These are phyloP conservation scores for Temnothorax longispinosus DNA, from an alignment of 1,140 invertebrate genomes.

Conservation along the genomic window DNA sequence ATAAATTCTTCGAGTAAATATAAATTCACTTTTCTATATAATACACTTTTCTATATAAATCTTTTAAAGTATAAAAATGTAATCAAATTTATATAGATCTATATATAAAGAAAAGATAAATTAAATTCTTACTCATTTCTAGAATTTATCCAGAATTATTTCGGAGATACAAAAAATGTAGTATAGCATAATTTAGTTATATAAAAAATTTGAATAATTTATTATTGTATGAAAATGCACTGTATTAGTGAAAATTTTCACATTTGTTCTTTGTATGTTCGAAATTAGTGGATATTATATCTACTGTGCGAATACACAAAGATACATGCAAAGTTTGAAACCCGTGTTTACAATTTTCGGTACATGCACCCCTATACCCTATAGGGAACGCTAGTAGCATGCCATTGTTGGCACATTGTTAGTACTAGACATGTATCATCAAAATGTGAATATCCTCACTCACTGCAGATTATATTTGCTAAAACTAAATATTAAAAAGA, in stretches of 20 bases:
- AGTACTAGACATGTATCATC: constrained; percentile 44
- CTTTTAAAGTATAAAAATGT: background rate
- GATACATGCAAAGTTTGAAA: constrained; percentile 45
- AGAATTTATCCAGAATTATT: background rate
- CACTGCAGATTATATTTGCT: constrained; percentile 41
- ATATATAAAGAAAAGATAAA: background rate
- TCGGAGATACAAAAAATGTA: background rate
- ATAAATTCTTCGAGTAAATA: background rate
- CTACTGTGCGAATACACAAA: constrained; percentile 46
- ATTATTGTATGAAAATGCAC: background rate
- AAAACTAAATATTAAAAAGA: background rate
- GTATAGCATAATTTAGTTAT: background rate
- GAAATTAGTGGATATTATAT: constrained; percentile 41
- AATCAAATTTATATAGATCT: background rate
- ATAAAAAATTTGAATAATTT: background rate
- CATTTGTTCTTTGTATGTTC: constrained; percentile 14
- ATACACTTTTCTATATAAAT: background rate
- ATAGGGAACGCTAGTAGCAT: constrained; percentile 32
- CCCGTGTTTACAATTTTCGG: constrained; percentile 58
- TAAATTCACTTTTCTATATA: background rate
- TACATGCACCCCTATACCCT: constrained; percentile 52
- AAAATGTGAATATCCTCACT: constrained; percentile 18
- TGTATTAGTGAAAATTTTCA: constrained; percentile 4
- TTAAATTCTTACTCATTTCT: background rate
- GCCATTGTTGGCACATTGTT: constrained; percentile 40